Evolutionary conservation across 1,140 invertebrate genomes (phyloP), one percentile per base, ranked within the genome.

Genomic region (Euwallacea fornicatus): DNA sequence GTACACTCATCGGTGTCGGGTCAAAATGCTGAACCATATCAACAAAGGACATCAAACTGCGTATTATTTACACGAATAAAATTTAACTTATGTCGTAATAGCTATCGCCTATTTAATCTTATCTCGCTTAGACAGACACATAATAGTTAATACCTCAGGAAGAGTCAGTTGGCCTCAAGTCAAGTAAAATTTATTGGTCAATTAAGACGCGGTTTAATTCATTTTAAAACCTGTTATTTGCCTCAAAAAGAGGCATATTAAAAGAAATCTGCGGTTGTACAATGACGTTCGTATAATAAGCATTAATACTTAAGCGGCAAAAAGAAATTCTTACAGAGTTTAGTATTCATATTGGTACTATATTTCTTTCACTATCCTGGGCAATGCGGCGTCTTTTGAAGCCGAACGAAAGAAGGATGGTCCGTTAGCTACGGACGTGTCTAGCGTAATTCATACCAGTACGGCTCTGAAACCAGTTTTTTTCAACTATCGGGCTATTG

Each of bases 351-450:
- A 72, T 62, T 72, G 21, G 21, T 33, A 33, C 47, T 73, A 65
- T 73, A 66, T 73, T 69, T 73, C 71, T 69, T 47, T 64, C 66
- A 69, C 66, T 73, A 60, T 67, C 21, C 50, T 58, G 50, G 42
- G n/a, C 46, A 59, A 42, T 44, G 58, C 71, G 71, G 71, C 66
- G n/a, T 56, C 66, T 41, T 73, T 73, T 56, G 61, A 73, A 56
- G 66, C 47, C 60, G 54, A 70, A 70, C 58, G 71, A 59, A 73
- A 73, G 64, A 60, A 66, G 43, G 54, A 68, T 59, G 71, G 60
- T 61, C 71, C 71, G 71, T 73, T 73, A 73, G 71, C 56, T 67
- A 68, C 66, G 71, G 71, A 73, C 66, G 71, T 73, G 71, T 73
- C 60, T 61, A 58, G 67, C 65, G 71, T 73, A 64, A 75, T 73